Evolutionary conservation across 2,888 invertebrate genomes (phyloP).

Genomic region (Macaria liturata): DNA sequence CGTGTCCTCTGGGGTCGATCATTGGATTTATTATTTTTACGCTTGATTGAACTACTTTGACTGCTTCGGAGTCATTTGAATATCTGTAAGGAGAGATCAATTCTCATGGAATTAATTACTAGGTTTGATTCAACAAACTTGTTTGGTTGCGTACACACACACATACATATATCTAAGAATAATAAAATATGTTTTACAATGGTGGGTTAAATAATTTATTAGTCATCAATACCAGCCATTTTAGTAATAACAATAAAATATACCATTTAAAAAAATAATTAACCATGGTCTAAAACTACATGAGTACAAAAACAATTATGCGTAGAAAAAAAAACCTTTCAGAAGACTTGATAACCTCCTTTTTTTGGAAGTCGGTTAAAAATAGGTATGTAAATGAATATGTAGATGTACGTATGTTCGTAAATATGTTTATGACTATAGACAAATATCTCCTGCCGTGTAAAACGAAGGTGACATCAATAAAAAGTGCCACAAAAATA

Average conservation of each 20-base stretch:
- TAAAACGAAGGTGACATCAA: slow-evolving; percentile 29
- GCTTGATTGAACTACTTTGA: slow-evolving; percentile 50
- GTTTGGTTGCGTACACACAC: slow-evolving; percentile 7
- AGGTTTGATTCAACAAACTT: slow-evolving; percentile 11
- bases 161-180: too few relatives aligned
- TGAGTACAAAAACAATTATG: too few relatives aligned
- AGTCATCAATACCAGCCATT: too few relatives aligned
- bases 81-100: slow-evolving; percentile 29
- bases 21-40: slow-evolving; percentile 59
- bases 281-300: too few relatives aligned
- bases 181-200: too few relatives aligned
- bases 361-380: too few relatives aligned
- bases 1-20: slow-evolving; percentile 40
- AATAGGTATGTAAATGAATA: slow-evolving; percentile 7
- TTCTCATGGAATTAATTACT: slow-evolving; percentile 37
- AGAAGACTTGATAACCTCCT: too few relatives aligned
- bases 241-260: too few relatives aligned
- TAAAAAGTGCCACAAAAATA: slow-evolving; percentile 22
- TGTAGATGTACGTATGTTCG: background rate
- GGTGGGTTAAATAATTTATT: too few relatives aligned
- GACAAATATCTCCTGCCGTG: slow-evolving; percentile 10
- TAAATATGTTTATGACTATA: too few relatives aligned
- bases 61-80: slow-evolving; percentile 20
- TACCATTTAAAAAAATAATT: too few relatives aligned
- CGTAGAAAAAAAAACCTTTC: too few relatives aligned